Conservation (phyloP, 2,797 vertebrate species). For the Mallotus villosus region DNA sequence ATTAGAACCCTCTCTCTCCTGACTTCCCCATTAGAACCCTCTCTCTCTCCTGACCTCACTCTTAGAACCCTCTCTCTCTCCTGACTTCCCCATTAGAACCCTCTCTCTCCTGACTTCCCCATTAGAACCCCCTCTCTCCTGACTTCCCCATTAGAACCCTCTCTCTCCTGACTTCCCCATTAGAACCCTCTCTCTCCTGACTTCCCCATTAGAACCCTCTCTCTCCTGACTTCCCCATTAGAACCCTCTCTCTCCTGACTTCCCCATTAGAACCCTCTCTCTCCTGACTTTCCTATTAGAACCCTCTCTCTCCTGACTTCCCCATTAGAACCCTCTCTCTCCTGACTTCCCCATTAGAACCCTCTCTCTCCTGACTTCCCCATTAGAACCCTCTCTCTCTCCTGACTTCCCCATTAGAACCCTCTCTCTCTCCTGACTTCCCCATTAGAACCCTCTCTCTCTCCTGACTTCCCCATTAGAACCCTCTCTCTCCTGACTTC, state of each 20-base stretch:
- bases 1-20: background rate
- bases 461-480: conserved; percentile 5
- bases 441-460: background rate
- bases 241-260: conserved; percentile 5
- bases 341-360: conserved; percentile 5
- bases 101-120: conserved; percentile 1
- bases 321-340: background rate
- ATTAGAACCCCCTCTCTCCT: background rate
- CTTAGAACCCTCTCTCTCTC: background rate
- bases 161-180: background rate
- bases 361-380: conserved; percentile 1
- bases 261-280: background rate
- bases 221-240: background rate
- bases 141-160: conserved; percentile 11
- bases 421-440: background rate
- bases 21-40: conserved; percentile 9
- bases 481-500: conserved; percentile 1
- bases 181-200: conserved; percentile 7
- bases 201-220: background rate
- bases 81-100: conserved; percentile 4
- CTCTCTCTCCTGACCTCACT: conserved; percentile 6
- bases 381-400: background rate
- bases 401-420: conserved; percentile 9
- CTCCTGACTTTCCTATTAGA: conserved; percentile 9
- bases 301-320: conserved; percentile 1